Evolutionary conservation across 37 sponge, comb jelly and placozoan species (phyloP).

Genomic region (Cliona cf. orientalis): DNA sequence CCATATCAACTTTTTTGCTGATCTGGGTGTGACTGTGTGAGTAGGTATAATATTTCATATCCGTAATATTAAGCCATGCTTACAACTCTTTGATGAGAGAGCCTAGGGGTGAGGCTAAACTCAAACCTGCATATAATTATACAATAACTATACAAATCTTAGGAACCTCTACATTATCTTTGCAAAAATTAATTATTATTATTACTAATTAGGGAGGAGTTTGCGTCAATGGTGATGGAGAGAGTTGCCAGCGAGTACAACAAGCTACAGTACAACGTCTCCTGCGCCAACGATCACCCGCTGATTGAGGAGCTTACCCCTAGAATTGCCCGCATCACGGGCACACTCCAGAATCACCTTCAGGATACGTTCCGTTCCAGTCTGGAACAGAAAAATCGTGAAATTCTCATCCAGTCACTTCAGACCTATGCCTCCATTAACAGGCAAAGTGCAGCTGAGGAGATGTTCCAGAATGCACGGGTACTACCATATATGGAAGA

Average conservation of each 20-base stretch:
- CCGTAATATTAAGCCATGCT: background rate
- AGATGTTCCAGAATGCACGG: conserved; percentile 61
- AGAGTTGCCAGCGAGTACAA: conserved; percentile 90
- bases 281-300: conserved; percentile 48
- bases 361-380: conserved; percentile 61
- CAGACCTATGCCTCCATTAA: conserved; percentile 83
- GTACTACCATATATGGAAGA: conserved; percentile 78
- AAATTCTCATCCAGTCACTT: conserved; percentile 69
- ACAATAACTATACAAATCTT: background rate
- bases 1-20: no score
- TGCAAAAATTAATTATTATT: background rate
- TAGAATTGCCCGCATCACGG: conserved; percentile 76
- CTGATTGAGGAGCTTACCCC: conserved; percentile 69
- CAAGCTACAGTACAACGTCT: conserved; percentile 78
- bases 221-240: conserved; percentile 62
- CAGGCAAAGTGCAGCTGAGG: conserved; percentile 68
- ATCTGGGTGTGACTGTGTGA: background rate
- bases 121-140: background rate
- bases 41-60: background rate
- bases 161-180: background rate
- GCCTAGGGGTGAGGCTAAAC: no score
- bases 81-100: no score
- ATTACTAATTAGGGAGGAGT: background rate
- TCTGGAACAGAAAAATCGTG: conserved; percentile 51
- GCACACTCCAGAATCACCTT: conserved; percentile 55